Evolutionary conservation across 1,140 invertebrate species (phyloP), one percentile per base, ranked within the genome.

Genomic region (Tetramorium parvispinum): DNA sequence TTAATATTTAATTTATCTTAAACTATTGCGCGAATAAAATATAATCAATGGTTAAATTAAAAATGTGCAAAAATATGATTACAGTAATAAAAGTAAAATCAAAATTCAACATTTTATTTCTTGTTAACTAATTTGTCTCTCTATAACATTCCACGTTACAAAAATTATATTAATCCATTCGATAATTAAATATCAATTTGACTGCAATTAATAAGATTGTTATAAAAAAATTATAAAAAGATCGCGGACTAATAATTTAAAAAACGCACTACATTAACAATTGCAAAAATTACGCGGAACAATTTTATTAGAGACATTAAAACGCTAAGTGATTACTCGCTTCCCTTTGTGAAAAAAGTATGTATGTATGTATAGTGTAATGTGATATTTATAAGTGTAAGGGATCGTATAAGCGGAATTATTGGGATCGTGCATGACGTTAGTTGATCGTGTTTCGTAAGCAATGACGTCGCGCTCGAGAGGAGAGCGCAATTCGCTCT

Each of bases 401-500:
- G 68, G 18, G n/a, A 51, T 46, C 18, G 8, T 43, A 37, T 59
- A 83, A 83, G 85, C 43, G 2, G 43, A 16, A 32, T 86, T 57
- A 70, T 59, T 61, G 18, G 21, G n/a, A 71, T 21, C 43, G 24
- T 82, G 51, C 61, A 43, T 59, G 40, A 32, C 21, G n/a, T 85
- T 88, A 76, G 51, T 65, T 18, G 21, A 63, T 55, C 55, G 89
- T 88, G 1, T 88, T 91, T 87, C 90, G 85, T 82, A 91, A 83
- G 53, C 89, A 89, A 77, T 91, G 90, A 88, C 81, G 81, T 66
- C 85, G 75, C 21, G 70, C 57, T 61, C 49, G 77, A 16, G 73
- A 87, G 8, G 85, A 85, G 51, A 91, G 76, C 70, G 43, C 18
- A 65, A 89, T 87, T 85, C 79, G 88, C 75, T 95, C 94, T 76